Base-by-base conservation (phyloP, 1,140 invertebrate species). In the Zaprionus gabonicus region DNA sequence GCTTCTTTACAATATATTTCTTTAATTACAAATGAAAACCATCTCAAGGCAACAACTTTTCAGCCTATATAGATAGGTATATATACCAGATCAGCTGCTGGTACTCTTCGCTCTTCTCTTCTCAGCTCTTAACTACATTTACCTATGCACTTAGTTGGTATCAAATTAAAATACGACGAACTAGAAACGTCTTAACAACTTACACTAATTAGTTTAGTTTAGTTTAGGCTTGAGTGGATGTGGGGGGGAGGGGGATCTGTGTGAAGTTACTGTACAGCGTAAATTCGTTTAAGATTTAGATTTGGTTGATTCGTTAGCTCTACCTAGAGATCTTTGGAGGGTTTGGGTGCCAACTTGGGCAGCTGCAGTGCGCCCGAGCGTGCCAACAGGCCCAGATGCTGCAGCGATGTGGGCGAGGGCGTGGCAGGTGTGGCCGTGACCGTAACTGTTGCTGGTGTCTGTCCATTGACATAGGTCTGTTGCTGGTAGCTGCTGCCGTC, bases 321-420 rank as follows among this genome's bases (percentile, higher is more conserved):
- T 55, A 44, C 41, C 63, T 76, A 78, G 12, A 62, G 31, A 59
- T 70, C 53, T 79, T 79, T 68, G 65, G 69, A 1, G 38, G 71
- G 25, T 53, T 62, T 76, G 25, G 64, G 25, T 1, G 53, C 46
- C 65, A 76, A n/a, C 38, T 78, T 83, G 23, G 84, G 83, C 17
- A 80, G 46, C n/a, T 78, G 80, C 23, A 81, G 23, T 3, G 55
- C 55, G n/a, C 58, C 59, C 31, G 71, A 56, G 41, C 76, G 72
- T 4, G 65, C 34, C 31, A 70, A 9, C 7, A 71, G 20, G 5
- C 66, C 70, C 27, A 74, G 34, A 12, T 67, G 72, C 34, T 76
- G 67, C 25, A 71, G 17, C 4, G 80, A 10, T 23, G 69, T 13
- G 1, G 62, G 36, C 3, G 69, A 53, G 23, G 58, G 12, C n/a